Base-by-base conservation (phyloP, 2,797 vertebrate genomes). In the Brachymystax lenok region DNA sequence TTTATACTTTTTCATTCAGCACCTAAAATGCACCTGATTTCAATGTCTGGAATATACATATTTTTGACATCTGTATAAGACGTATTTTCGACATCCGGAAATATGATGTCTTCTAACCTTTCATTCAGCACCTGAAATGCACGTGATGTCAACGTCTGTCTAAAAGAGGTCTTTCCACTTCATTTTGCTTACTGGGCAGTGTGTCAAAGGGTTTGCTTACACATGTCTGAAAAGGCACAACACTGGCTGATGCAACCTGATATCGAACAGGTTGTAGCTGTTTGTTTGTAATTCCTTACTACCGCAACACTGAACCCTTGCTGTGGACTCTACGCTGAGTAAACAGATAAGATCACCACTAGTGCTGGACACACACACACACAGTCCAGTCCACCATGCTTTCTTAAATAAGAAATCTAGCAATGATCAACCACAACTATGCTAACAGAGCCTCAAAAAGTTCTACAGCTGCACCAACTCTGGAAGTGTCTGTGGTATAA, bases 371-470 rank as follows among this genome's bases (percentile, higher is more conserved):
- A 74, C 52, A 75, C 74, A 71, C 30, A 40, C 67, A 69, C 68
- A 21, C 27, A 40, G 30, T 35, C 75, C 67, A 30, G 17, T 17
- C 19, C 33, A 24, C 14, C 33, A 24, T 63, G 59, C 59, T 13
- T 24, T 21, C 21, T 63, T 63, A 63, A 63, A 63, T 77, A 71
- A 69, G 50, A 73, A 74, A 82, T 14, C 28, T 51, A 56, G n/a
- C 66, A 77, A 75, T 78, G 21, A 76, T 82, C 71, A 75, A 79
- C 70, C 35, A 13, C 19, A 27, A 5, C 33, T 67, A 28, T 67
- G 54, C 64, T 24, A 30, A 5, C 5, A 67, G 64, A 6, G 28
- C 27, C 24, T 16, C 27, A 10, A 16, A 24, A 28, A 1, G n/a
- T 46, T 46, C 40, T 46, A 46, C 2, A 46, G 40, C 40, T 12